phyloP scores from a whole-genome alignment of 2,888 invertebrate genomes.

The Tuta absoluta region DNA sequence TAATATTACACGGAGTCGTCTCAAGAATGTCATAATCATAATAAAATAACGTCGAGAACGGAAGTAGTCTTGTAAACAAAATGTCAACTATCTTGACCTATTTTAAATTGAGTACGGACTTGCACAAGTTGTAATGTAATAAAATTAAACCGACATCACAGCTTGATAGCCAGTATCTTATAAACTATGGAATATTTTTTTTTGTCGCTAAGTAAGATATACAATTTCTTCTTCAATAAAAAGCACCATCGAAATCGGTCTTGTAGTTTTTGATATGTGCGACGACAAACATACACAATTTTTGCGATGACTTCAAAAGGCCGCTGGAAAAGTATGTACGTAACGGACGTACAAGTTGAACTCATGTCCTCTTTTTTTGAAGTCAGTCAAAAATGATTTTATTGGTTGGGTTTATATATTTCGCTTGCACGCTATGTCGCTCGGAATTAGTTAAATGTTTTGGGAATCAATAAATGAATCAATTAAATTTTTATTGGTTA shows the following conservation, averaged over 20 bases:
- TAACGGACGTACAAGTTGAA: no score
- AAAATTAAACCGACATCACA: no score
- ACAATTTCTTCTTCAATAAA: no score
- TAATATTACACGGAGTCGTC: neutral
- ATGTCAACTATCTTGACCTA: slow-evolving; percentile 20
- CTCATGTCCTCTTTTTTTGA: no score
- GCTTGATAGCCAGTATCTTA: no score
- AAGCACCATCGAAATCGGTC: no score
- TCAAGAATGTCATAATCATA: slow-evolving; percentile 26
- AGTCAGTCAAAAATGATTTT: neutral
- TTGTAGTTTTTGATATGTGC: no score
- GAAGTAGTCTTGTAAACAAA: slow-evolving; percentile 20
- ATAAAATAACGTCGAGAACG: slow-evolving; percentile 14
- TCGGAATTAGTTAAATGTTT: neutral
- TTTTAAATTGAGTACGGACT: slow-evolving; percentile 1
- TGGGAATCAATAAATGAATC: neutral
- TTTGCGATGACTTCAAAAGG: no score
- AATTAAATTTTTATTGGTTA: neutral
- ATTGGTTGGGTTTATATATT: neutral
- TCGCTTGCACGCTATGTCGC: neutral
- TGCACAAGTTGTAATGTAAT: neutral
- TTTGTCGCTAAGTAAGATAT: no score
- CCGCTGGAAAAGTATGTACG: no score
- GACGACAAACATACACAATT: no score
- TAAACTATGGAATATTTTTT: no score